Evolutionary conservation across 2,888 invertebrate species (phyloP).

Genomic region (Bellardia pandia): DNA sequence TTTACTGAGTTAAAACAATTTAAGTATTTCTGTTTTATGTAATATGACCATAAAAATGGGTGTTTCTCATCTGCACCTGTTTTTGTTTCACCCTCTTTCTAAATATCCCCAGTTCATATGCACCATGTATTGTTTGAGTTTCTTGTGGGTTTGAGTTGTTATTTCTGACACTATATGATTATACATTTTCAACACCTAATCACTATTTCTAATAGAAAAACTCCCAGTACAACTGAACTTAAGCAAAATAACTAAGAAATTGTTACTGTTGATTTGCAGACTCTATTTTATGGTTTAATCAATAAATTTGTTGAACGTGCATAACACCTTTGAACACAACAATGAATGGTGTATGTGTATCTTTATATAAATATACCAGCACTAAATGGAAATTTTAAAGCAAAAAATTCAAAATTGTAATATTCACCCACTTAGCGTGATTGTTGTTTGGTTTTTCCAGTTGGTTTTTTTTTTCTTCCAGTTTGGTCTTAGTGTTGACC

Average conservation of each 20-base stretch:
- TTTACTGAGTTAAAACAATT: background rate
- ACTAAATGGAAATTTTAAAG: background rate
- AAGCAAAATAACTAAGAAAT: constrained; percentile 7
- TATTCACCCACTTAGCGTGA: constrained; percentile 62
- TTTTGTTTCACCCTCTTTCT: background rate
- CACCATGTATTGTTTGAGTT: background rate
- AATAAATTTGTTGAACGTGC: constrained; percentile 67
- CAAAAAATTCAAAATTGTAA: constrained; percentile 36
- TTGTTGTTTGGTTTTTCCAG: constrained; percentile 37
- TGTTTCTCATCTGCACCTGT: constrained; percentile 46
- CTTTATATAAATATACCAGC: background rate
- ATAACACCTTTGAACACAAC: constrained; percentile 56
- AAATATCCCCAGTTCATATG: background rate
- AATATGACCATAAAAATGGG: constrained; percentile 22
- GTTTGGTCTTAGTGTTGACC: constrained; percentile 8
- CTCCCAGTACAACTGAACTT: constrained; percentile 14
- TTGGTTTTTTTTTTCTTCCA: constrained; percentile 1
- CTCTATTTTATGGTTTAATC: constrained; percentile 68
- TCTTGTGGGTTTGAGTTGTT: constrained; percentile 5
- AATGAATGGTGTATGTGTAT: background rate
- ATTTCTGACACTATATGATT: constrained; percentile 50
- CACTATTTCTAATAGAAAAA: constrained; percentile 7
- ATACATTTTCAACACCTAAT: constrained; percentile 68
- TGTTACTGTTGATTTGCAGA: constrained; percentile 25
- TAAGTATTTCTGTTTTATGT: no score